Base-by-base conservation (phyloP, 2,888 invertebrate genomes). In the Drosophila monieri region DNA sequence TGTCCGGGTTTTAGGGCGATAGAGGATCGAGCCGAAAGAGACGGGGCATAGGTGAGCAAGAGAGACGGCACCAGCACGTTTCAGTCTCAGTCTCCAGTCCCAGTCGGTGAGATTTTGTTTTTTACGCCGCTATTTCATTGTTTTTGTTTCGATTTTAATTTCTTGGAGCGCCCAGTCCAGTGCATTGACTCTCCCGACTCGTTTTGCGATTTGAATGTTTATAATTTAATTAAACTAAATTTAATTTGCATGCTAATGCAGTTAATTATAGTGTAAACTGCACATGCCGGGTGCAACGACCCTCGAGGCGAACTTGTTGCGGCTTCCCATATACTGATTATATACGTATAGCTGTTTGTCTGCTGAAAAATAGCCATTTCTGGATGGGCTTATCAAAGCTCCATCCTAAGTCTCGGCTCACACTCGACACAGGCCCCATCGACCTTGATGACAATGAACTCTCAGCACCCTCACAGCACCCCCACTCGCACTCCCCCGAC, bases 161-260 rank as follows among this genome's bases (percentile, higher is more conserved):
- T 57, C 55, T 68, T 67, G 43, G 32, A 43, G 18, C 59, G 30
- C 12, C 56, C 54, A 44, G 85, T 14, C 56, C 54, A 44, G 85
- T 78, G 79, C 81, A 85, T 78, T 85, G 81, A 81, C 81, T 78
- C 67, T 51, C 57, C 59, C 57, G 73, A 74, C 72, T 67, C 46
- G 73, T 69, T 77, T 64, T 64, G 48, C 43, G 68, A 56, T 65
- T 68, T 66, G 62, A 61, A 56, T 69, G 58, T 65, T 62, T 60
- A 68, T 77, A 78, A 75, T 80, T 80, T 60, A 85, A 78, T 80
- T 80, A 74, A 84, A 85, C 77, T 84, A 84, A 86, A 85, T 80
- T 79, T 79, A 80, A 77, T 86, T 84, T 76, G 72, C 78, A 84
- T 84, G 74, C 54, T 73, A 83, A 80, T 70, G 70, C 73, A 70